Percentiles rank a stretch among this genome's conserved stretches.
phyloP scores from a whole-genome alignment of 2,797 vertebrate genomes.

The Natrix natrix region DNA sequence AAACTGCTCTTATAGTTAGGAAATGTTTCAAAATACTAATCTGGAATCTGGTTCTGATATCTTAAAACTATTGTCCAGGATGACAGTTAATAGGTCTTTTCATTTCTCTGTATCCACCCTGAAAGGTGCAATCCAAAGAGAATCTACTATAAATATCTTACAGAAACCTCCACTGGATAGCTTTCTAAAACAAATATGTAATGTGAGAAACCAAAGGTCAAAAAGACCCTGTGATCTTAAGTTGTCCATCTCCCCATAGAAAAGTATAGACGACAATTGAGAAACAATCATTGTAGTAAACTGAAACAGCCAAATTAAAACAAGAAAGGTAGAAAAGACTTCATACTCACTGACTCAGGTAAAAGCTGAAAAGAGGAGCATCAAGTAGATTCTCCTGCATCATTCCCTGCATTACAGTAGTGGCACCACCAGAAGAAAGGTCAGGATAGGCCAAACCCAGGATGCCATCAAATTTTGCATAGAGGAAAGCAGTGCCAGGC shows the following conservation, averaged over 20 bases:
- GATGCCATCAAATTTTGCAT: constrained; percentile 41
- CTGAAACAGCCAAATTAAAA: background rate
- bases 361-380: constrained; percentile 28
- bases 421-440: constrained; percentile 27
- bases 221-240: background rate
- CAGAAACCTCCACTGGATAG: background rate
- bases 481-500: constrained; percentile 42
- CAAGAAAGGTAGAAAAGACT: background rate
- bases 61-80: background rate
- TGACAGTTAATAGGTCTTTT: background rate
- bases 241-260: background rate
- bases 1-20: background rate
- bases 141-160: background rate
- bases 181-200: background rate
- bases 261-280: background rate
- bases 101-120: background rate
- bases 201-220: background rate
- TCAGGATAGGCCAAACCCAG: constrained; percentile 43
- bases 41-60: background rate
- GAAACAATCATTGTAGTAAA: background rate
- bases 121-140: background rate
- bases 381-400: constrained; percentile 24
- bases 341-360: constrained; percentile 25
- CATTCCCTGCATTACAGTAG: constrained; percentile 33
- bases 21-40: background rate